phyloP scores from a whole-genome alignment of 1,140 invertebrate genomes.

The Conopomorpha cramerella region DNA sequence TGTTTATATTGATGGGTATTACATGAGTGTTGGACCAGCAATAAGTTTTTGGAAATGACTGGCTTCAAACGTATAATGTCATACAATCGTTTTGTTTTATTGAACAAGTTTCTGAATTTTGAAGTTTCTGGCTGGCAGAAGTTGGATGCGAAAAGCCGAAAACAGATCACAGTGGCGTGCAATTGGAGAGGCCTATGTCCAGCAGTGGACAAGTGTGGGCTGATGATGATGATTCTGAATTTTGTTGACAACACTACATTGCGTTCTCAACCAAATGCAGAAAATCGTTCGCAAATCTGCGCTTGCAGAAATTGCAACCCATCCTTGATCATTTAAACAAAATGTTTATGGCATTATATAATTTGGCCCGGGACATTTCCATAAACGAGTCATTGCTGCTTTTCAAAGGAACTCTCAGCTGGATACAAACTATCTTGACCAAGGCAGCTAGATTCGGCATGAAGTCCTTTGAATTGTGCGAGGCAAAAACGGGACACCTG shows the following conservation, averaged over 20 bases:
- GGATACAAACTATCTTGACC: conserved; percentile 4
- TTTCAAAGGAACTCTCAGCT: conserved; percentile 8
- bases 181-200: too few relatives aligned
- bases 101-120: conserved; percentile 9
- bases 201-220: too few relatives aligned
- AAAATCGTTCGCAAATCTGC: too few relatives aligned
- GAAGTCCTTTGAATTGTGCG: conserved; percentile 10
- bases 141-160: too few relatives aligned
- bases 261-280: too few relatives aligned
- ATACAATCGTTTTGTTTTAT: conserved; percentile 4
- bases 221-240: too few relatives aligned
- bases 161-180: too few relatives aligned
- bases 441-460: conserved; percentile 7
- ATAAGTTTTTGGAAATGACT: conserved; percentile 1
- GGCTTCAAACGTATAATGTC: conserved; percentile 5
- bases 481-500: conserved; percentile 9
- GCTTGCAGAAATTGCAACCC: neutral
- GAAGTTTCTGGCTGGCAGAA: too few relatives aligned
- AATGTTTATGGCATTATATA: conserved; percentile 4
- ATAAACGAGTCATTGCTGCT: conserved; percentile 9
- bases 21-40: conserved; percentile 3
- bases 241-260: conserved; percentile 10
- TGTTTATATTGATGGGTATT: conserved; percentile 1
- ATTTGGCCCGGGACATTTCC: conserved; percentile 1
- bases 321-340: conserved; percentile 1